Conservation (phyloP, 2,797 vertebrate species). For the Columba guinea region DNA sequence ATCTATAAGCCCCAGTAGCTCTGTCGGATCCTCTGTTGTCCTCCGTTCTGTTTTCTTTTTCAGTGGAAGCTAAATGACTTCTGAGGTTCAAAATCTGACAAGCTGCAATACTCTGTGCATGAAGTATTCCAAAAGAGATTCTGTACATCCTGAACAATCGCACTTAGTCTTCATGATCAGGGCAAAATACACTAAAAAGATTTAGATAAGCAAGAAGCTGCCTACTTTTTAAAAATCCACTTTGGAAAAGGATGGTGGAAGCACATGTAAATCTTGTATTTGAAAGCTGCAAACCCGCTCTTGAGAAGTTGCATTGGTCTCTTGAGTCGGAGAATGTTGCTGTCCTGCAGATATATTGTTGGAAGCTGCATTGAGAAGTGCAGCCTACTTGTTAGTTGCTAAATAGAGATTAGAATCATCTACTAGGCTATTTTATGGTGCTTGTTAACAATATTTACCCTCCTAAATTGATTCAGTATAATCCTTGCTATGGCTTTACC, state of each 20-base stretch:
- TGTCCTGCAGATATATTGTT: slow-evolving; percentile 40
- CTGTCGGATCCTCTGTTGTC: not conserved
- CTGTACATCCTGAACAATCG: not conserved
- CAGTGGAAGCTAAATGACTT: not conserved
- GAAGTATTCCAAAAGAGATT: not conserved
- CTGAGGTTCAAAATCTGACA: not conserved
- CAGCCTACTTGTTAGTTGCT: slow-evolving; percentile 61
- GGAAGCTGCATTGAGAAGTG: slow-evolving; percentile 14
- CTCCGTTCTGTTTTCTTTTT: not conserved
- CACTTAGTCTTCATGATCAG: not conserved
- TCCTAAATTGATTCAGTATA: slow-evolving; percentile 74
- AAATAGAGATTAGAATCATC: slow-evolving; percentile 68
- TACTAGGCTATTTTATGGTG: slow-evolving; percentile 67
- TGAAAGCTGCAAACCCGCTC: not conserved
- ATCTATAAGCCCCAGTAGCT: not conserved
- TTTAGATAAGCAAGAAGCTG: not conserved
- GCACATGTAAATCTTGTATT: slow-evolving; percentile 1
- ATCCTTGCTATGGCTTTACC: slow-evolving; percentile 60
- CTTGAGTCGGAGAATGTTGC: slow-evolving; percentile 38
- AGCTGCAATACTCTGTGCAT: not conserved
- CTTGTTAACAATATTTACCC: slow-evolving; percentile 75
- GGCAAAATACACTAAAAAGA: not conserved
- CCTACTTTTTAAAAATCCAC: not conserved
- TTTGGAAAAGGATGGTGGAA: not conserved
- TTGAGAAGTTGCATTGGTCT: slow-evolving; percentile 18